Conservation (phyloP, 2,888 invertebrate genomes). For the Scaeva pyrastri region DNA sequence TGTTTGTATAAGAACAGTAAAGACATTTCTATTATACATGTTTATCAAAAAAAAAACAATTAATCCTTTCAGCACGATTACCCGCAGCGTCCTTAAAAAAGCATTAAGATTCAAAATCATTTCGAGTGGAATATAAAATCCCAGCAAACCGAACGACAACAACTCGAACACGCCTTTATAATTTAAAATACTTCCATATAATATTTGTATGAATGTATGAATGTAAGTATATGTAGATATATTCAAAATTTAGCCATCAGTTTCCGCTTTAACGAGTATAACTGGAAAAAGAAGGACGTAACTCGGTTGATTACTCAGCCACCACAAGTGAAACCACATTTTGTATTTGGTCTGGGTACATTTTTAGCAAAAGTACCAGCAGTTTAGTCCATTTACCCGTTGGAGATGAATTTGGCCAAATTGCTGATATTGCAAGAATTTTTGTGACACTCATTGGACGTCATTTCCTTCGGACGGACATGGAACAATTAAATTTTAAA, state of each 20-base stretch:
- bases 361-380: slow-evolving; percentile 18
- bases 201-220: no score
- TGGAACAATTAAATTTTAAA: slow-evolving; percentile 67
- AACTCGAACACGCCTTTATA: slow-evolving; percentile 58
- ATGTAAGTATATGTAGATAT: slow-evolving; percentile 4
- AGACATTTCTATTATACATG: no score
- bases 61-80: no score
- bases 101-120: slow-evolving; percentile 63
- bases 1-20: no score
- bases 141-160: slow-evolving; percentile 2
- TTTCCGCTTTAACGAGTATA: slow-evolving; percentile 66
- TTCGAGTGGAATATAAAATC: slow-evolving; percentile 50
- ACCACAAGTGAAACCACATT: slow-evolving; percentile 51
- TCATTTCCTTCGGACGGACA: slow-evolving; percentile 66
- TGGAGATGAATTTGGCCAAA: slow-evolving; percentile 35
- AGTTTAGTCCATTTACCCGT: slow-evolving; percentile 20
- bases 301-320: slow-evolving; percentile 70
- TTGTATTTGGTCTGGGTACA: neutral
- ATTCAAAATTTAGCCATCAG: slow-evolving; percentile 62
- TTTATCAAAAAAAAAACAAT: neutral
- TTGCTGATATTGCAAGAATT: slow-evolving; percentile 67
- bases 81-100: slow-evolving; percentile 4
- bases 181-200: slow-evolving; percentile 48
- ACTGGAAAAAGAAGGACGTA: slow-evolving; percentile 62
- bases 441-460: slow-evolving; percentile 59